Percentiles rank a stretch among this genome's conserved stretches.
Conservation (phyloP, 2,797 vertebrate genomes). For the Muscicapa striata region DNA sequence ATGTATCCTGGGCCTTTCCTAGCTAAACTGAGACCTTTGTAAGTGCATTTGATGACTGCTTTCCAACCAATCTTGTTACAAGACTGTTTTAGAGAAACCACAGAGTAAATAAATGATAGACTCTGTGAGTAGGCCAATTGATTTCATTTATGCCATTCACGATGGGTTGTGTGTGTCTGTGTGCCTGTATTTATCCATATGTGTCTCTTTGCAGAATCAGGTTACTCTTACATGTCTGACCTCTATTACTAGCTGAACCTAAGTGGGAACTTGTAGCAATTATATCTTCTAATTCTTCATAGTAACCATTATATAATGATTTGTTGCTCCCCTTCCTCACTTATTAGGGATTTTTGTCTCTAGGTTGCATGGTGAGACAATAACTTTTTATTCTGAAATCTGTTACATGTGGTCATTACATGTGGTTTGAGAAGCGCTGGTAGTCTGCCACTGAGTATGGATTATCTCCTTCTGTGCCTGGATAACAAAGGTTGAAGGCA, state of each 20-base stretch:
- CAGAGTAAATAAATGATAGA: not conserved
- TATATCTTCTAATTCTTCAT: not conserved
- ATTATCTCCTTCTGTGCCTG: constrained; percentile 65
- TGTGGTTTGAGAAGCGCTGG: constrained; percentile 4
- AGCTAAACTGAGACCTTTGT: not conserved
- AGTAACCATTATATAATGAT: not conserved
- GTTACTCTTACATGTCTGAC: not conserved
- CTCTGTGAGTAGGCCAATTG: not conserved
- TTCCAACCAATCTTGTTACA: not conserved
- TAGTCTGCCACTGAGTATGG: constrained; percentile 40
- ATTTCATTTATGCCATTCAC: not conserved
- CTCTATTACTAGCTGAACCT: not conserved
- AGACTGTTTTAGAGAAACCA: not conserved
- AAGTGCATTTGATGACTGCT: not conserved
- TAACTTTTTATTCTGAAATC: constrained; percentile 60
- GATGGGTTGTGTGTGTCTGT: not conserved
- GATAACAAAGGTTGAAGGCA: constrained; percentile 55
- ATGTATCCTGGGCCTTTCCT: not conserved
- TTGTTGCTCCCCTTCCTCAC: not conserved
- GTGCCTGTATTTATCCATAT: not conserved
- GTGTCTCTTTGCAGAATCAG: not conserved
- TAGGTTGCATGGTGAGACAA: not conserved
- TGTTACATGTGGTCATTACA: constrained; percentile 20
- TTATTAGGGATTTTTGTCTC: not conserved
- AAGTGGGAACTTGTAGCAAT: not conserved